Conservation (phyloP, 2,888 invertebrate genomes). For the Noctua janthina region DNA sequence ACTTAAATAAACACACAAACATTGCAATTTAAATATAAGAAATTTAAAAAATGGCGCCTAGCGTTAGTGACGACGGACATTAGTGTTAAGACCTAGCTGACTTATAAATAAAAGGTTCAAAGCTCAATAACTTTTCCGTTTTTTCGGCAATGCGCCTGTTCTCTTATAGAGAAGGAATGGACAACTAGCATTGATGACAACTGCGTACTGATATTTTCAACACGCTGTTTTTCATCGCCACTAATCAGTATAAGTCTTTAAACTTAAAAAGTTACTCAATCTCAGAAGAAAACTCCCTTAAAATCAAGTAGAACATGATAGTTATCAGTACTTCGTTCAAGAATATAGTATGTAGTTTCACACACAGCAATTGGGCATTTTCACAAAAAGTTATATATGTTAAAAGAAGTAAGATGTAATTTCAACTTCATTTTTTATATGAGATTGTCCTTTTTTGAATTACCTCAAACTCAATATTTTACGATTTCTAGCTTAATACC, state of each 20-base stretch:
- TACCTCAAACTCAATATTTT: no score
- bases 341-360: conserved; percentile 24
- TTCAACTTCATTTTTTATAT: no score
- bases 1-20: no score
- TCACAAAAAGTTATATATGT: no score
- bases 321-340: conserved; percentile 21
- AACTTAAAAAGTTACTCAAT: background rate
- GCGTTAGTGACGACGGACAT: background rate
- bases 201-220: background rate
- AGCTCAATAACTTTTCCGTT: background rate
- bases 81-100: background rate
- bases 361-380: conserved; percentile 25
- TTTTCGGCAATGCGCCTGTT: background rate
- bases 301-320: conserved; percentile 1
- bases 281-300: background rate
- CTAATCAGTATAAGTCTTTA: no score
- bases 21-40: background rate
- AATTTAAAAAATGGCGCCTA: background rate
- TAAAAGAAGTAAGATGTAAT: no score
- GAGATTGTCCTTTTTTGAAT: no score
- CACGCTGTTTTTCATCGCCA: no score
- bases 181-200: background rate
- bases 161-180: background rate
- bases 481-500: no score
- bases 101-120: background rate